Conservation (phyloP, 2,113 vertebrate genomes). For the Nesoenas mayeri region DNA sequence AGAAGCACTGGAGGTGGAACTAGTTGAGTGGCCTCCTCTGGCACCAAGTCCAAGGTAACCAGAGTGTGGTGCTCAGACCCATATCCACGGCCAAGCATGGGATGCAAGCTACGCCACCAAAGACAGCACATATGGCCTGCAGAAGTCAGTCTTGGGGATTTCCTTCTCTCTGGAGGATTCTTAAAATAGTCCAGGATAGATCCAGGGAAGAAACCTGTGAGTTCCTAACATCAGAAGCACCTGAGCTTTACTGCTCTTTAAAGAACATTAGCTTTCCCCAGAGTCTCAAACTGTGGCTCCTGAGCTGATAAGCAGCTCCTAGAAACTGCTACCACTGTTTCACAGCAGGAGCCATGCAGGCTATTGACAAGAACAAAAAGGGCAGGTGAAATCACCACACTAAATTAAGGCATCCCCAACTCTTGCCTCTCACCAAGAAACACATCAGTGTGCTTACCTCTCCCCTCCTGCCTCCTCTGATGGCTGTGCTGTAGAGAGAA, state of each 20-base stretch:
- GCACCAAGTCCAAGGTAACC: neutral
- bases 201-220: neutral
- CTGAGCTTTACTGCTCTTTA: neutral
- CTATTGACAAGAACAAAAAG: neutral
- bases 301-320: neutral
- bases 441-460: conserved; percentile 46
- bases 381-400: neutral
- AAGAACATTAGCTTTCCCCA: neutral
- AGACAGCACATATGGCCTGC: neutral
- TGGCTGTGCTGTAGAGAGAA: conserved; percentile 59
- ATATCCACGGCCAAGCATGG: neutral
- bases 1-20: neutral
- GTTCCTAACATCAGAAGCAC: neutral
- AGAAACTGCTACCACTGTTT: neutral
- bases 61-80: neutral
- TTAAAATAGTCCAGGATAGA: conserved; percentile 1
- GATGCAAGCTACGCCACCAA: neutral
- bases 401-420: neutral
- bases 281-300: neutral
- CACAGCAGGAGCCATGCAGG: neutral
- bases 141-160: neutral
- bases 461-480: conserved; percentile 57
- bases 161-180: neutral
- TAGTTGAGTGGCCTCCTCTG: neutral
- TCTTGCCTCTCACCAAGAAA: neutral